These are phyloP conservation scores for Oreotragus oreotragus DNA, from an alignment of 2,113 vertebrate genomes.

Conservation along the genomic window DNA sequence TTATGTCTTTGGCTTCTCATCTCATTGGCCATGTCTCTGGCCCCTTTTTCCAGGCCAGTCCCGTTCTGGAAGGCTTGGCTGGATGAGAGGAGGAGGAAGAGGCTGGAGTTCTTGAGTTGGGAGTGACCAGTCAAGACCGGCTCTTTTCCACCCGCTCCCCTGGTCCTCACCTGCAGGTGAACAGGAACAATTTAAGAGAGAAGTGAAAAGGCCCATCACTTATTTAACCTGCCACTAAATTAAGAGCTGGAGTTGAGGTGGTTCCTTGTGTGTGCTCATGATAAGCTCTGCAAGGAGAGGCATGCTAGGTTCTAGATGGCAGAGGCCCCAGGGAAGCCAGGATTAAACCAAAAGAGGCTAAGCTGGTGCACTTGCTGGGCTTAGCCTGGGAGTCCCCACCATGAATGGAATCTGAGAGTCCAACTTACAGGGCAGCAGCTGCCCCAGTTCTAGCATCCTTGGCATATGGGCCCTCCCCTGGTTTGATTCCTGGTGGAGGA, in stretches of 20 bases:
- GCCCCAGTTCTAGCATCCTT: not conserved
- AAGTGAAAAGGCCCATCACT: not conserved
- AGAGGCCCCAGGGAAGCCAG: not conserved
- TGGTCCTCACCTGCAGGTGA: not conserved
- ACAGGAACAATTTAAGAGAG: not conserved
- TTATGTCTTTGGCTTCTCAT: not conserved
- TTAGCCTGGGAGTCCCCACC: rapidly evolving
- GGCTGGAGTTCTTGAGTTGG: too few relatives aligned
- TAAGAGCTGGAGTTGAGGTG: not conserved
- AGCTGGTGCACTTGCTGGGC: not conserved
- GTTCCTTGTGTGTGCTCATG: not conserved
- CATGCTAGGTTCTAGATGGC: not conserved
- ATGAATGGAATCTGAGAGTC: not conserved
- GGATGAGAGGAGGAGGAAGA: too few relatives aligned
- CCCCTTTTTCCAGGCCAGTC: not conserved
- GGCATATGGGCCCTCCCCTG: not conserved
- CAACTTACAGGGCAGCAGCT: not conserved
- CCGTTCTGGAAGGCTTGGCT: not conserved
- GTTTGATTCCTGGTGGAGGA: not conserved
- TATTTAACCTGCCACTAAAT: not conserved
- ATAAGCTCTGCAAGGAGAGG: not conserved
- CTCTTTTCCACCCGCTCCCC: not conserved
- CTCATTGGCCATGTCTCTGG: not conserved
- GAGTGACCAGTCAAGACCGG: too few relatives aligned
- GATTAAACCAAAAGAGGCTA: not conserved